Conservation (phyloP, 2,797 vertebrate genomes). For the Tapera naevia region DNA sequence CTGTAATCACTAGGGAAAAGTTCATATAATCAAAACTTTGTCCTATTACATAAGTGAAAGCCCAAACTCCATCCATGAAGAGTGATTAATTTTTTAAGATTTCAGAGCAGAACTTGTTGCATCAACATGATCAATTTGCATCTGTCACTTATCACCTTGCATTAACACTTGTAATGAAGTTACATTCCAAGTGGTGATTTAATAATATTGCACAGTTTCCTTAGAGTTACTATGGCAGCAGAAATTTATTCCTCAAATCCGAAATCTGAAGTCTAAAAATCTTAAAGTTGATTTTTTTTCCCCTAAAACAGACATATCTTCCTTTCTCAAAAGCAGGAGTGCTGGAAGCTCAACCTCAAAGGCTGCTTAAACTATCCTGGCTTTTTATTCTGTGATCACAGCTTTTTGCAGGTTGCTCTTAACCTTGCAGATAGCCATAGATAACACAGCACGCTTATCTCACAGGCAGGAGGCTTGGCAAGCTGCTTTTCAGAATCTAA, state of each 20-base stretch:
- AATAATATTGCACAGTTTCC: background rate
- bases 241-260: background rate
- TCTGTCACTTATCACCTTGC: background rate
- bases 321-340: background rate
- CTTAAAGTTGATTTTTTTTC: background rate
- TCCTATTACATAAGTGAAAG: background rate
- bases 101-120: background rate
- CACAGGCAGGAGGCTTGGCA: slow-evolving; percentile 25
- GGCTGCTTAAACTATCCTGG: background rate
- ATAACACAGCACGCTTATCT: background rate
- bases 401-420: background rate
- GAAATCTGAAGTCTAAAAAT: background rate
- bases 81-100: background rate
- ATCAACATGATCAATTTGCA: background rate
- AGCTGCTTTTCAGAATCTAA: background rate
- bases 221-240: background rate
- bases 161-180: background rate
- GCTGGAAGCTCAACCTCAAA: background rate
- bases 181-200: background rate
- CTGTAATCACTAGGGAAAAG: background rate
- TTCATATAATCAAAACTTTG: background rate
- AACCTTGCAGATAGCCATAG: background rate
- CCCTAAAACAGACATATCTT: background rate
- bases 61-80: background rate
- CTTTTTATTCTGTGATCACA: background rate